These are phyloP conservation scores for Hypsopygia costalis DNA, from an alignment of 2,888 invertebrate species.

Conservation along the genomic window DNA sequence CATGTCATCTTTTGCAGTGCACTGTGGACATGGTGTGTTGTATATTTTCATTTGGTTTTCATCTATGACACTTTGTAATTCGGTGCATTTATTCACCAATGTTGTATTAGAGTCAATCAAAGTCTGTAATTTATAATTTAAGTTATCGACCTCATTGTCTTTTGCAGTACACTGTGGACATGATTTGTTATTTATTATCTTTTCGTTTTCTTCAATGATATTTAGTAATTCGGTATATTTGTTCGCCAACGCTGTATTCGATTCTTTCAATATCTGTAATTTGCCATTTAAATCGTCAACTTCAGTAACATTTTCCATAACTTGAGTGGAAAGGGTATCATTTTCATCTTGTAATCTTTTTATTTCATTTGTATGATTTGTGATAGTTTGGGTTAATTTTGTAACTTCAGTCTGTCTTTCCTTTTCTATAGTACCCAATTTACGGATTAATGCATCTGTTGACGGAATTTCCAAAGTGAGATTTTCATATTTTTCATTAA, in stretches of 20 bases:
- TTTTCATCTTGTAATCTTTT: constrained; percentile 70
- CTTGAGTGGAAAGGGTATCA: constrained; percentile 75
- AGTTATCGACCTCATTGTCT: constrained; percentile 73
- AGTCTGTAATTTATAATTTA: constrained; percentile 55
- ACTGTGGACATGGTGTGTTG: constrained; percentile 29
- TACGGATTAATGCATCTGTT: constrained; percentile 41
- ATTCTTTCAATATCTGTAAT: constrained; percentile 38
- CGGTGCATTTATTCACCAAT: constrained; percentile 31
- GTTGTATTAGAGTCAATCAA: constrained; percentile 37
- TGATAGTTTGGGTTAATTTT: constrained; percentile 35
- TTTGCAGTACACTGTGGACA: constrained; percentile 42
- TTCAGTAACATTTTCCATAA: constrained; percentile 81
- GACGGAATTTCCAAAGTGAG: constrained; percentile 45
- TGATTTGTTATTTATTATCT: background rate
- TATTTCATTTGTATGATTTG: constrained; percentile 37
- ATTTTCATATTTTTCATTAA: constrained; percentile 48
- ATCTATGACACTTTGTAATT: constrained; percentile 29
- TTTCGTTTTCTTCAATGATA: constrained; percentile 19
- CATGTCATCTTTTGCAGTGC: constrained; percentile 36
- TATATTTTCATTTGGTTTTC: constrained; percentile 13
- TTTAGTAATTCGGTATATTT: constrained; percentile 34
- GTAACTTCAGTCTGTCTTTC: constrained; percentile 40
- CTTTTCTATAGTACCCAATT: constrained; percentile 44
- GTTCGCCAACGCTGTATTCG: constrained; percentile 32
- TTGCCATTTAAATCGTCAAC: constrained; percentile 66